Base-by-base conservation (phyloP, 1,140 invertebrate genomes). In the Brachystomella parvula region DNA sequence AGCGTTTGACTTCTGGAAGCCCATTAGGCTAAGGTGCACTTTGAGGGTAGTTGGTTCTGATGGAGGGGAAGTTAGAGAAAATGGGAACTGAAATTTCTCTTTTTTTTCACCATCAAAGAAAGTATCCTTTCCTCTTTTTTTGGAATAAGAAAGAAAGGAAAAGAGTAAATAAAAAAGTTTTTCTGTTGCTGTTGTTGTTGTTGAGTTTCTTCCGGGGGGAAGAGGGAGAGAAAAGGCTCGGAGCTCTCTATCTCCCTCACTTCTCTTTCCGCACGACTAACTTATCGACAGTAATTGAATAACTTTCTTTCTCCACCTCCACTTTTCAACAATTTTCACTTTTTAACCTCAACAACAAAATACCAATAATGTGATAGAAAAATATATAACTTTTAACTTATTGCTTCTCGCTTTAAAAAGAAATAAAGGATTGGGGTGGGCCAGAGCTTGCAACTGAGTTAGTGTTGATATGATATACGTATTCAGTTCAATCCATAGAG, bases 261-360 rank as follows among this genome's bases (percentile, higher is more conserved):
- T 19, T n/a, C 21, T 26, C 49, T 53, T 53, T 53, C 49, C 49
- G 24, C 49, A 53, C 49, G 49, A 53, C 49, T 53, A 53, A 53
- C 49, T 53, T 53, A 53, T 53, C 49, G 49, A 53, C 49, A 53
- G 60, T 39, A 33, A 30, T 30, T 62, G 60, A 62, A 39, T 32
- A 39, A 39, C 21, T 62, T 24, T 35, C 35, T 62, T n/a, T 62
- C 35, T 33, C 17, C 31, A 9, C 44, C 44, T 39, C 60, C 58
- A n/a, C 9, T 33, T 35, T 33, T 60, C 29, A 26, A 6, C 32
- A 30, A 26, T 29, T 33, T 60, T 31, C 29, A 9, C 15, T 9
- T 31, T 3, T 33, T 53, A 53, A 53, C 49, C 49, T 53, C 49
- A 53, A 53, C 49, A 24, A 19, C 49, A 6, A 24, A 26, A n/a